Conservation (phyloP, 1,140 invertebrate genomes). For the Polypedilum pembai region DNA sequence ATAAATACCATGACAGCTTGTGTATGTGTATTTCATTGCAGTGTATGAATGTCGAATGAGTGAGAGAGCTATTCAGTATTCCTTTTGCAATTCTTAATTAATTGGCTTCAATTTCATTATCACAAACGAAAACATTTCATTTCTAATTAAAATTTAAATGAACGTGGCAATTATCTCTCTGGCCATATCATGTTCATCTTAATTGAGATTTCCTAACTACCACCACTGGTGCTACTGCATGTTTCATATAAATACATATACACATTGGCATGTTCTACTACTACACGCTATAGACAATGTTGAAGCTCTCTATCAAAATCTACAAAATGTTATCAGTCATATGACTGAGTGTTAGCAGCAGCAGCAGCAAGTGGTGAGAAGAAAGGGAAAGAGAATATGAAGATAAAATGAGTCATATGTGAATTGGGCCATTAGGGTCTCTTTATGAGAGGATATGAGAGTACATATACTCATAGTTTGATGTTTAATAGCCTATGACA, state of each 20-base stretch:
- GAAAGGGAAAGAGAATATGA: background rate
- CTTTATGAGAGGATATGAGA: background rate
- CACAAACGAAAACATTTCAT: slow-evolving; percentile 26
- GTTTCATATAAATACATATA: too few species aligned
- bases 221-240: too few species aligned
- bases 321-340: too few species aligned
- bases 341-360: background rate
- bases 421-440: background rate
- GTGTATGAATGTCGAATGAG: background rate
- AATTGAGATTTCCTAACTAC: background rate
- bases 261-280: too few species aligned
- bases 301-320: too few species aligned
- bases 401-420: slow-evolving; percentile 18
- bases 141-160: slow-evolving; percentile 26
- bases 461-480: background rate
- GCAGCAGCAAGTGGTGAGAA: background rate
- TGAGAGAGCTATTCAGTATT: background rate
- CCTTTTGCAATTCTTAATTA: slow-evolving; percentile 24
- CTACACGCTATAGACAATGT: too few species aligned
- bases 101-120: slow-evolving; percentile 24
- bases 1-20: background rate
- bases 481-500: slow-evolving; percentile 12
- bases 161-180: slow-evolving; percentile 25
- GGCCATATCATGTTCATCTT: slow-evolving; percentile 17
- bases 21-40: background rate